phyloP scores from a whole-genome alignment of 2,113 vertebrate species.

The Notothenia rossii region DNA sequence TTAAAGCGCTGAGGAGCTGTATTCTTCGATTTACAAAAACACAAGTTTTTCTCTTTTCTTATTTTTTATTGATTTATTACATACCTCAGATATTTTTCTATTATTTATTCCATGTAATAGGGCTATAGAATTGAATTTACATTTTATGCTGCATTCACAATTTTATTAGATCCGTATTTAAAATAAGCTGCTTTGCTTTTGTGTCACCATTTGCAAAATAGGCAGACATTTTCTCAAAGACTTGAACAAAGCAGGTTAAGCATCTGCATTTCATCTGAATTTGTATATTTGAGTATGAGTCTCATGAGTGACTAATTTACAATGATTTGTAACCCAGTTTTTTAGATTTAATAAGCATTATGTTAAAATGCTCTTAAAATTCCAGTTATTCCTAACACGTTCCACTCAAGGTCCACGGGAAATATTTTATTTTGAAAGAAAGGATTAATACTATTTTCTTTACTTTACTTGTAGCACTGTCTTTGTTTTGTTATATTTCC shows the following conservation, averaged over 20 bases:
- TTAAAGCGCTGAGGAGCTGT: neutral
- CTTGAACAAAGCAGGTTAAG: neutral
- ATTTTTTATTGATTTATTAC: neutral
- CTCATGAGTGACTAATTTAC: too few species aligned
- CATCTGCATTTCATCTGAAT: neutral
- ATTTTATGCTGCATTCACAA: neutral
- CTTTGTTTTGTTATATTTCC: neutral
- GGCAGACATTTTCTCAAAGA: too few species aligned
- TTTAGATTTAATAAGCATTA: neutral
- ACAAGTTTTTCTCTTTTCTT: neutral
- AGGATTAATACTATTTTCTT: neutral
- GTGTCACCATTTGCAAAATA: neutral
- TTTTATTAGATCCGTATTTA: neutral
- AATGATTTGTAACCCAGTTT: too few species aligned
- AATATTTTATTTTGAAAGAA: neutral
- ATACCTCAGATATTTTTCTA: neutral
- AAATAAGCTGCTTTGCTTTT: slow-evolving; percentile 1
- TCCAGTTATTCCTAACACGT: neutral
- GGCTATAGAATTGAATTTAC: neutral
- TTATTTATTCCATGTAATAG: neutral
- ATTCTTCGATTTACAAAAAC: neutral
- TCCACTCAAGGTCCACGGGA: neutral
- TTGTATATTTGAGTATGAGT: neutral
- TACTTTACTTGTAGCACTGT: neutral
- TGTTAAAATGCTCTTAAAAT: neutral